A percentile compares a stretch with the other conserved stretches of the same genome.
Conservation (phyloP, 2,888 invertebrate species). For the Oxytorus armatus region DNA sequence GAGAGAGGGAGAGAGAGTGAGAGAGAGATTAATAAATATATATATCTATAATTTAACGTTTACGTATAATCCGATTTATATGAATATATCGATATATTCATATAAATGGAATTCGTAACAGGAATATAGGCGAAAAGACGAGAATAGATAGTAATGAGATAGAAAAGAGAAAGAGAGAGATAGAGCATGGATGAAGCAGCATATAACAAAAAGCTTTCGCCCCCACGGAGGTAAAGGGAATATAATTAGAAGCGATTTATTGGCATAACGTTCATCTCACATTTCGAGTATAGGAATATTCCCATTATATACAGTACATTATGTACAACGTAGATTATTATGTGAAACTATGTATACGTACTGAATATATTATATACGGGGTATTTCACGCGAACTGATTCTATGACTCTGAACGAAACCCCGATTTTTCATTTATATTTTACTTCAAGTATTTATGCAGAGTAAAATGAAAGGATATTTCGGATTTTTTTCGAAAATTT, state of each 20-base stretch:
- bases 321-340: not conserved
- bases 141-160: constrained; percentile 5
- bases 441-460: too few species aligned
- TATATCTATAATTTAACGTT: too few species aligned
- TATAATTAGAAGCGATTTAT: constrained; percentile 67
- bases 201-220: constrained; percentile 12
- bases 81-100: not conserved
- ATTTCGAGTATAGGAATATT: constrained; percentile 41
- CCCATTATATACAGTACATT: constrained; percentile 11
- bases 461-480: too few species aligned
- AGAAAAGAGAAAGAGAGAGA: not conserved
- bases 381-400: too few species aligned
- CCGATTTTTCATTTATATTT: too few species aligned
- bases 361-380: too few species aligned
- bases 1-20: too few species aligned
- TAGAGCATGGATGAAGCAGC: not conserved
- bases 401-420: too few species aligned
- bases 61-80: constrained; percentile 7
- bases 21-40: too few species aligned
- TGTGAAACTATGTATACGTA: constrained; percentile 8
- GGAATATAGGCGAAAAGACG: constrained; percentile 12
- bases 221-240: constrained; percentile 35
- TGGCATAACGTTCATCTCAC: constrained; percentile 57
- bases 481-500: too few species aligned
- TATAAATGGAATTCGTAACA: constrained; percentile 1